Percentiles rank a stretch among this genome's conserved stretches.
Evolutionary conservation across 2,888 invertebrate genomes (phyloP).

Genomic region (Synergus gifuensis): DNA sequence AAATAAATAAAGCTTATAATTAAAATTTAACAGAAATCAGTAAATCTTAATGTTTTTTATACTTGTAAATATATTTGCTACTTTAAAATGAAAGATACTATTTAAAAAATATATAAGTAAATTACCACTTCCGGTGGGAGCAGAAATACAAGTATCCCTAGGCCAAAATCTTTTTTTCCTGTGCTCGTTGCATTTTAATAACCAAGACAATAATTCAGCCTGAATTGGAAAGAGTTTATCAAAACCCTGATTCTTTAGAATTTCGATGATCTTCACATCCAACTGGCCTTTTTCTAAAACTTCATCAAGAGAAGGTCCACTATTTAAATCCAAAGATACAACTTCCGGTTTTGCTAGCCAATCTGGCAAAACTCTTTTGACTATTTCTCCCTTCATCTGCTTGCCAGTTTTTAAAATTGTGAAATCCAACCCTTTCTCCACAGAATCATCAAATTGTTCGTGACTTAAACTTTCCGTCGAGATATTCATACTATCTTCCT

Average conservation of each 20-base stretch:
- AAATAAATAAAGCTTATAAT: constrained; percentile 26
- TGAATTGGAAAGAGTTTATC: constrained; percentile 92
- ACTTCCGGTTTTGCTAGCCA: constrained; percentile 92
- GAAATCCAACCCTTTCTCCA: constrained; percentile 56
- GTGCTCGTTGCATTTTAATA: constrained; percentile 82
- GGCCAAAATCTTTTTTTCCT: constrained; percentile 83
- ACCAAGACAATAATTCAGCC: constrained; percentile 87
- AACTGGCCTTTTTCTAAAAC: constrained; percentile 79
- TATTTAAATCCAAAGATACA: constrained; percentile 85
- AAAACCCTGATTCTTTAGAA: constrained; percentile 85
- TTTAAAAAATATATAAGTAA: background rate
- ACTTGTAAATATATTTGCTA: background rate
- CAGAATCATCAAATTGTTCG: background rate
- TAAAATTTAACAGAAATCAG: constrained; percentile 8
- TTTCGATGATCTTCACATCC: constrained; percentile 82
- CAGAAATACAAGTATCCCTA: constrained; percentile 96
- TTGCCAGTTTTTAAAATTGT: constrained; percentile 76
- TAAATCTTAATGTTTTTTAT: background rate
- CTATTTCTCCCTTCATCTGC: constrained; percentile 71
- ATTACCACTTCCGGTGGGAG: constrained; percentile 96
- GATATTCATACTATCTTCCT: background rate
- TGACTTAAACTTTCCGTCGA: background rate
- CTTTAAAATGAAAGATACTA: constrained; percentile 17
- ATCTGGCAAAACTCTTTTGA: constrained; percentile 88
- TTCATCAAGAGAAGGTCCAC: constrained; percentile 77